Base-by-base conservation (phyloP, 2,888 invertebrate species). In the Tuberolachnus salignus region DNA sequence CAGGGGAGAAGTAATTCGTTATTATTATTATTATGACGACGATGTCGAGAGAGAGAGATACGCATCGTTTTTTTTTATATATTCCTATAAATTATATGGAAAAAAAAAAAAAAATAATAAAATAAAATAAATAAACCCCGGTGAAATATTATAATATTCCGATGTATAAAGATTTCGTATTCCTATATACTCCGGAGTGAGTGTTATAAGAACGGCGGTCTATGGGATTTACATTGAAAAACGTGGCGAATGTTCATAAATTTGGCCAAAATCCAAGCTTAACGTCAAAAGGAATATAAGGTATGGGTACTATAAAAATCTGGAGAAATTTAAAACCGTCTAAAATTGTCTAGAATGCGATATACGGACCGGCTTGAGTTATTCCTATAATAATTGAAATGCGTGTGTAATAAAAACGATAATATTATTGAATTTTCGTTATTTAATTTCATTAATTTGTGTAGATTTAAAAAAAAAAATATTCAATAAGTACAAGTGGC, bases 251-350 rank as follows among this genome's bases (percentile, higher is more conserved):
- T 49, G 55, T 57, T 66, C 67, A 75, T 75, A 75, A 75, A 75
- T 75, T 75, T 44, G 51, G 46, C 19, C 55, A 46, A 67, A 75
- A 75, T 67, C 66, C 75, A n/a, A 67, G 75, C 67, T 75, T 75
- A 75, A 55, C 16, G 67, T 66, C 75, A 75, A 72, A 72, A 67
- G 16, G 57, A 46, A 75, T 55, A 34, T 34, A 34, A 6, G 34
- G 6, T 34, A 34, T 34, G 10, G 1, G 34, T 26, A 70, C 46
- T 9, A n/a, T 16, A 49, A 67, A 64, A 44, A 44, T 9, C n/a
- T 1, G 16, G 1, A 44, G 16, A n/a, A 57, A 34, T 26, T 44
- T 23, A 46, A 75, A 66, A 46, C 14, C 19, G 11, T 75, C 26
- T 57, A 53, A 57, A 67, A 49, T 44, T 44, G 46, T 8, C 13